Conservation (phyloP, 2,888 invertebrate species). For the Drosophila buzzatii region DNA sequence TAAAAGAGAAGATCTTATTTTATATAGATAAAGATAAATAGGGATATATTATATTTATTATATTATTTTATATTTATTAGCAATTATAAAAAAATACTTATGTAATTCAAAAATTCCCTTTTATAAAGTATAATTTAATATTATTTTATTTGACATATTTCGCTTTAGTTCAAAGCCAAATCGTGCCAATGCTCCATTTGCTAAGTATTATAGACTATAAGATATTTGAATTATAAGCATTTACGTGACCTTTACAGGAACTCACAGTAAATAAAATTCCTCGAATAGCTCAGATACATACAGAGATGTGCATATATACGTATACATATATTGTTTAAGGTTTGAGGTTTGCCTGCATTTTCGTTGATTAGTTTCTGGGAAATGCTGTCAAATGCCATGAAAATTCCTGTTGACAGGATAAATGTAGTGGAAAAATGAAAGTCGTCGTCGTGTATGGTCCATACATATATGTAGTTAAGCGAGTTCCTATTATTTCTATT, state of each 20-base stretch:
- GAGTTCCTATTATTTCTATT: constrained; percentile 15
- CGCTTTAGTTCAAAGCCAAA: not conserved
- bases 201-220: not conserved
- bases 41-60: not conserved
- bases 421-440: constrained; percentile 49
- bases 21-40: not conserved
- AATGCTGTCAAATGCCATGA: constrained; percentile 53
- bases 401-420: constrained; percentile 54
- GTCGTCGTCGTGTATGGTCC: constrained; percentile 1
- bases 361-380: constrained; percentile 43
- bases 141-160: not conserved
- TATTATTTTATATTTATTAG: not conserved
- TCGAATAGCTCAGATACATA: constrained; percentile 1
- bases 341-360: constrained; percentile 24
- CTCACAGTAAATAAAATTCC: not conserved
- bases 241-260: constrained; percentile 47
- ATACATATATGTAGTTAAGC: not conserved
- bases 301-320: not conserved
- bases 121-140: not conserved
- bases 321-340: not conserved
- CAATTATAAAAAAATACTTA: not conserved
- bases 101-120: not conserved
- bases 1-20: too few relatives aligned
- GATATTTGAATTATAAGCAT: constrained; percentile 1
- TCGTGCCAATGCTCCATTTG: constrained; percentile 38